Evolutionary conservation across 2,888 invertebrate species (phyloP), one percentile per base, ranked within the genome.

Genomic region (Panopea generosa): DNA sequence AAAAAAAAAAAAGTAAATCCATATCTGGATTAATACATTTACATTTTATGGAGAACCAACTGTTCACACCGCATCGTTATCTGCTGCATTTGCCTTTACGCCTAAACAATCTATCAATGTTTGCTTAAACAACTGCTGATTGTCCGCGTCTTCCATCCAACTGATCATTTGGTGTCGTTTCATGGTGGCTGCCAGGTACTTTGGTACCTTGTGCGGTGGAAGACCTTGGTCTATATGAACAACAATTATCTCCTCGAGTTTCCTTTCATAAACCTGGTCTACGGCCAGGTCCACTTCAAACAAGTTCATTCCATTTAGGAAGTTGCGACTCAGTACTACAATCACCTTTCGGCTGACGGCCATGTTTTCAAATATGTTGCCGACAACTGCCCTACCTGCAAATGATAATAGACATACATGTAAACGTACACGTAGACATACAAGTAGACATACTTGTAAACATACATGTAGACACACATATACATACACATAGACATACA

Each of bases 241-340:
- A 2, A 86, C 63, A 16, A 82, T 59, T 16, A 82, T 66, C 16
- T 82, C 79, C 7, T 82, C 81, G 2, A 84, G 71, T 0, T 63
- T 20, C 9, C 57, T 38, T 7, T 77, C 55, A 9, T 69, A 57
- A 38, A 79, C 56, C 45, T 55, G 55, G 4, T 67, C 47, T 0
- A 78, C 40, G 18, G 79, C 76, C 7, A 49, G 24, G 18, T 79
- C 72, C 20, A 85, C 26, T 63, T 87, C 86, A 55, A 82, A 84
- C 29, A 67, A 45, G 20, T 69, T 56, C 49, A 82, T 82, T 1
- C 57, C 7, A n/a, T 52, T 77, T 3, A 81, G 40, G 38, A 86
- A 88, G 18, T 74, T 24, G 6, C 68, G 60, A 3, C 84, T 84
- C 7, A 86, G 77, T 6, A 87, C 65, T 3, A 88, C 75, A 3